Evolutionary conservation across 2,113 vertebrate species (phyloP).

Genomic region (Jacana jacana): DNA sequence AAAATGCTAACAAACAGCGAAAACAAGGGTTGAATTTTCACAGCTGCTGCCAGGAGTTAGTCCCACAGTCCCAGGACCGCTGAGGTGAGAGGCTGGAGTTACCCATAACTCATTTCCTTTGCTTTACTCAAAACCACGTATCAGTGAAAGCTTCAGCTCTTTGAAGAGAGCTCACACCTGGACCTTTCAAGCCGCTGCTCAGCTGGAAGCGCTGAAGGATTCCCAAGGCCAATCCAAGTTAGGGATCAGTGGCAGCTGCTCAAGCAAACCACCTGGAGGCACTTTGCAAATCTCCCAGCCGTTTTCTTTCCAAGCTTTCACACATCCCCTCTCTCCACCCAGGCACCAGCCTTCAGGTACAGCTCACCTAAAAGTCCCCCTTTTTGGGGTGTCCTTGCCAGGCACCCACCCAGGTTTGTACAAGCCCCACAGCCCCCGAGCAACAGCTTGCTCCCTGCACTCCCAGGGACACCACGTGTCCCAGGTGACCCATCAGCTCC

Average conservation of each 20-base stretch:
- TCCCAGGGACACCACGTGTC: background rate
- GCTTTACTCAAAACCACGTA: background rate
- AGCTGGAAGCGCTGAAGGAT: background rate
- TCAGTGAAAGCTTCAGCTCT: background rate
- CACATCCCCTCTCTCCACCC: background rate
- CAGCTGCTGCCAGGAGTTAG: background rate
- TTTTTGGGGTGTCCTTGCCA: fast-evolving
- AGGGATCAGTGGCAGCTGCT: background rate
- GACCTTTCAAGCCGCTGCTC: background rate
- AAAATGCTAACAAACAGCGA: background rate
- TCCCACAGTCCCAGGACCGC: background rate
- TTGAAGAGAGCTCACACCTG: background rate
- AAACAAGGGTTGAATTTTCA: background rate
- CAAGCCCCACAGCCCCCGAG: background rate
- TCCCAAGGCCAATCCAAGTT: background rate
- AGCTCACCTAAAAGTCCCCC: background rate
- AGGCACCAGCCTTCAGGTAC: background rate
- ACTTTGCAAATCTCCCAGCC: background rate
- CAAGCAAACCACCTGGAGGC: background rate
- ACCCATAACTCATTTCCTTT: background rate
- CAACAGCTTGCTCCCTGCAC: background rate
- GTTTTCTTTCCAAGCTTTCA: background rate
- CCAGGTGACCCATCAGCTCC: background rate
- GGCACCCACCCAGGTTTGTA: fast-evolving
- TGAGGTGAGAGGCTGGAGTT: background rate